A percentile compares a stretch with the other conserved stretches of the same genome.
Evolutionary conservation across 2,113 vertebrate genomes (phyloP).

Genomic region (Coracopsis vasa): DNA sequence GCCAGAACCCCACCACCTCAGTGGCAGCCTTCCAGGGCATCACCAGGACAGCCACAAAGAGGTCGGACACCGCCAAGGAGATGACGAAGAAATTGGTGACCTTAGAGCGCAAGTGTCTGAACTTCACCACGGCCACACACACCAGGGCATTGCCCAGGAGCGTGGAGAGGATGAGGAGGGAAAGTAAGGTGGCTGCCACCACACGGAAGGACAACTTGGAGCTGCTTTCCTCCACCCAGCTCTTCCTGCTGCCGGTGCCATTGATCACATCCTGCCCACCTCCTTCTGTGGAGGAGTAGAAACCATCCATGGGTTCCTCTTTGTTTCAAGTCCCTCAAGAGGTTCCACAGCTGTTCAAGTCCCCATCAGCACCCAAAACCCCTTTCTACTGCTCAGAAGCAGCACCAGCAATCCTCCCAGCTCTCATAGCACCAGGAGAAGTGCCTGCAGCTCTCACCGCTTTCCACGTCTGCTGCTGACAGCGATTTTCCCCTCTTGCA

Average conservation of each 20-base stretch:
- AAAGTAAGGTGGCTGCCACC: slow-evolving; percentile 72
- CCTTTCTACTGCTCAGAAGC: neutral
- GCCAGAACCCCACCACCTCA: slow-evolving; percentile 72
- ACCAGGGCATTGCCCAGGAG: slow-evolving; percentile 81
- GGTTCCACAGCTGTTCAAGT: neutral
- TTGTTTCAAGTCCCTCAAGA: neutral
- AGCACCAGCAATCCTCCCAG: neutral
- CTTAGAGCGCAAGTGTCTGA: slow-evolving; percentile 78
- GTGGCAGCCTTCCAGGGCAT: slow-evolving; percentile 81
- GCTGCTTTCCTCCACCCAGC: neutral
- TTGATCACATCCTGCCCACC: neutral
- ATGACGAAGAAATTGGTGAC: slow-evolving; percentile 81
- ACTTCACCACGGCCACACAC: slow-evolving; percentile 60
- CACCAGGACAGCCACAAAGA: slow-evolving; percentile 81
- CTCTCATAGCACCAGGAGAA: neutral
- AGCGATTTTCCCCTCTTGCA: neutral
- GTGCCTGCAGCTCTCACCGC: neutral
- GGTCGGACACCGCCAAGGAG: slow-evolving; percentile 80
- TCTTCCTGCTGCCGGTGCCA: neutral
- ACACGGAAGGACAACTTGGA: neutral
- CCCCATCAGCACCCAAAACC: neutral
- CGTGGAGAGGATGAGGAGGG: slow-evolving; percentile 78
- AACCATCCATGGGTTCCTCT: neutral
- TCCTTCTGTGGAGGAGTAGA: neutral
- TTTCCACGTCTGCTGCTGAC: neutral